Evolutionary conservation across 1,140 invertebrate genomes (phyloP).

Genomic region (Diorhabda carinulata): DNA sequence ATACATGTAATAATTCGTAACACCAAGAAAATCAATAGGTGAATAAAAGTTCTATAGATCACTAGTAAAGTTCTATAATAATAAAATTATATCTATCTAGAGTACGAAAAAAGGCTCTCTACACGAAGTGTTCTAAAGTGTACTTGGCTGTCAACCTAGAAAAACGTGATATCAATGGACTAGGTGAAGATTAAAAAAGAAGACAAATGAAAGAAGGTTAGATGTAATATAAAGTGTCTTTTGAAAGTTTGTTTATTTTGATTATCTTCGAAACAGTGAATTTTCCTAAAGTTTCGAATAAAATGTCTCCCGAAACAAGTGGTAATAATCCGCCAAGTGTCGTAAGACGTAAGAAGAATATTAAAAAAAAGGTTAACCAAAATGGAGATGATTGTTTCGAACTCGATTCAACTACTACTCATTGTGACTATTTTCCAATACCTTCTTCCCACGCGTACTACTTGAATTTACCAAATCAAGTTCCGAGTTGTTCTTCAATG

Average conservation of each 20-base stretch:
- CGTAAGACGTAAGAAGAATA: conserved; percentile 44
- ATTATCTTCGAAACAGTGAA: background rate
- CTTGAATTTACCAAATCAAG: conserved; percentile 32
- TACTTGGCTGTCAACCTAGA: no score
- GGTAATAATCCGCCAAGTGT: conserved; percentile 43
- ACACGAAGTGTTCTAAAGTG: no score
- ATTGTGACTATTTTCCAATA: conserved; percentile 48
- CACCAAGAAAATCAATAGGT: no score
- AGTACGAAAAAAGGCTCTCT: no score
- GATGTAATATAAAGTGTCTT: no score
- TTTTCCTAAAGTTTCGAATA: background rate
- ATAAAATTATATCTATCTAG: no score
- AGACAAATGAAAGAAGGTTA: no score
- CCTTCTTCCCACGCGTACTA: conserved; percentile 51
- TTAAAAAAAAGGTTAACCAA: conserved; percentile 36
- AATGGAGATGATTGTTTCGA: conserved; percentile 29
- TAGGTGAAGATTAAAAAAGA: no score
- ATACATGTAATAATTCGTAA: no score
- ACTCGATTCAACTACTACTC: conserved; percentile 30
- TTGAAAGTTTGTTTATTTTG: background rate
- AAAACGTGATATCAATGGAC: no score
- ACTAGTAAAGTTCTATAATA: no score
- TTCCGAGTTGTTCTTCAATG: conserved; percentile 47
- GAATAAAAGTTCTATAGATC: no score
- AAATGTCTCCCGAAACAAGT: conserved; percentile 46